phyloP scores from a whole-genome alignment of 1,140 invertebrate genomes.

The Diprion similis region DNA sequence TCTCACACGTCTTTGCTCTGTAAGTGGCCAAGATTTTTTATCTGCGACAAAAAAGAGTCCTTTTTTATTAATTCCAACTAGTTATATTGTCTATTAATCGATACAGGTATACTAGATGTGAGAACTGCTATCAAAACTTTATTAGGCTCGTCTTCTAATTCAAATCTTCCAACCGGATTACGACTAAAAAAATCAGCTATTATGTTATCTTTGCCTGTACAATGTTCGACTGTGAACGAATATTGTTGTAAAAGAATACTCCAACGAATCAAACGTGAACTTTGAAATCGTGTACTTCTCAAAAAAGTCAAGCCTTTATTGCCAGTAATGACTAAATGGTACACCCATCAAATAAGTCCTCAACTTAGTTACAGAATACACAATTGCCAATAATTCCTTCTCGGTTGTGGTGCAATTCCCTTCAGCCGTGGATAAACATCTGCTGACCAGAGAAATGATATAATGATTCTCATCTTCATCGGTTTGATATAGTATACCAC shows the following conservation, averaged over 20 bases:
- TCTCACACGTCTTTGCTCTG: no score
- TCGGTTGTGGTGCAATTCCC: slow-evolving; percentile 38
- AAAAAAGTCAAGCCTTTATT: slow-evolving; percentile 57
- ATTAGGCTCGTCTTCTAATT: slow-evolving; percentile 1
- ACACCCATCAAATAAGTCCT: slow-evolving; percentile 34
- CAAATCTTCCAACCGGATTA: slow-evolving; percentile 11
- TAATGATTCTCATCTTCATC: slow-evolving; percentile 14
- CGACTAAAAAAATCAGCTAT: slow-evolving; percentile 27
- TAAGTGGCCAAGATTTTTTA: background rate
- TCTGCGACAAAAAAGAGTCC: background rate
- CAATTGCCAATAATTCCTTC: slow-evolving; percentile 46
- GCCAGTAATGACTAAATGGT: slow-evolving; percentile 56
- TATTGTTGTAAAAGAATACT: slow-evolving; percentile 51
- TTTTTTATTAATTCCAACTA: background rate
- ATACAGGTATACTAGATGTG: background rate
- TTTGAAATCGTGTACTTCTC: slow-evolving; percentile 47
- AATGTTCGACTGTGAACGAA: slow-evolving; percentile 49
- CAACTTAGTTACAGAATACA: slow-evolving; percentile 45
- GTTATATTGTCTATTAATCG: background rate
- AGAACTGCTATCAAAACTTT: background rate
- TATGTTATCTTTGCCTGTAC: slow-evolving; percentile 28
- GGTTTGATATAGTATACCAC: slow-evolving; percentile 24
- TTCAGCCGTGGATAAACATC: slow-evolving; percentile 24
- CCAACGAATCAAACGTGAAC: slow-evolving; percentile 54
- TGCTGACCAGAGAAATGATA: slow-evolving; percentile 26